A percentile compares a stretch with the other conserved stretches of the same genome.
Evolutionary conservation across 1,140 invertebrate genomes (phyloP).

Genomic region (Polyergus mexicanus): DNA sequence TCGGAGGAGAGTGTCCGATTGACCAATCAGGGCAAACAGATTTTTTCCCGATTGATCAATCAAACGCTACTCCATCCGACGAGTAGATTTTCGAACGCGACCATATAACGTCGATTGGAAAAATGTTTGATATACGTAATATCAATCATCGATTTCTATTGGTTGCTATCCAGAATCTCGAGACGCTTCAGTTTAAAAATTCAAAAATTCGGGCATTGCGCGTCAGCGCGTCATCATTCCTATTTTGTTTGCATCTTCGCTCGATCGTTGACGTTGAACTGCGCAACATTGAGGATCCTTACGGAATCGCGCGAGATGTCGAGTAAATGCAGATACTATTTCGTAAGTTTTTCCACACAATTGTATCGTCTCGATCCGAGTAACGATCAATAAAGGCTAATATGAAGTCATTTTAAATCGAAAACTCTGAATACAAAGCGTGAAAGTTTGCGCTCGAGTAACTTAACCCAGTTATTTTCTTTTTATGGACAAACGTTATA

Average conservation of each 20-base stretch:
- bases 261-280: background rate
- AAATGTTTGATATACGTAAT: background rate
- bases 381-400: no score
- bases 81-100: no score
- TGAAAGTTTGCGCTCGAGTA: background rate
- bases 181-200: background rate
- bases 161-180: background rate
- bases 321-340: background rate
- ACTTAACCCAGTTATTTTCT: background rate
- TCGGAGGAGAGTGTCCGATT: no score
- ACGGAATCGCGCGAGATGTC: background rate
- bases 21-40: no score
- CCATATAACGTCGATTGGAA: background rate
- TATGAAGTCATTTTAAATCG: no score
- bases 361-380: background rate
- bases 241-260: background rate
- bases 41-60: no score
- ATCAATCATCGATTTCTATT: conserved; percentile 8
- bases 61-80: no score
- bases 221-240: background rate
- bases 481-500: no score
- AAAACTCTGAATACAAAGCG: background rate
- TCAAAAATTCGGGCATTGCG: background rate
- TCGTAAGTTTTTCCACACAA: background rate
- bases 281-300: background rate